Evolutionary conservation across 2,888 invertebrate species (phyloP).

Genomic region (Ametastegia equiseti): DNA sequence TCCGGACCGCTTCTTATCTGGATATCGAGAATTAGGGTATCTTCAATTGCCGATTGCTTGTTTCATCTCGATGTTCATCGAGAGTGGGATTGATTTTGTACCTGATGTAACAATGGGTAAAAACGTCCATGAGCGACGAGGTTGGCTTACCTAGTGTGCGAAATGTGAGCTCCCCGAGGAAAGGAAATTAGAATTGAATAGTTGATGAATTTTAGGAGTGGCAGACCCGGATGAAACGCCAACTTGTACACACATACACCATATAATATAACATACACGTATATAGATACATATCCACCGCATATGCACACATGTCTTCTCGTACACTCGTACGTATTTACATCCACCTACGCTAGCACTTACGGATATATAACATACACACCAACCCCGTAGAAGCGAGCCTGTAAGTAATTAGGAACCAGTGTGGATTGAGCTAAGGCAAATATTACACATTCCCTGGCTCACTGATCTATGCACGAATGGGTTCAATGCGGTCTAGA

Average conservation of each 20-base stretch:
- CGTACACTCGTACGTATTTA: not conserved
- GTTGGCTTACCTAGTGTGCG: constrained; percentile 1
- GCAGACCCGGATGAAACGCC: constrained; percentile 42
- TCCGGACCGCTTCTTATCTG: no score
- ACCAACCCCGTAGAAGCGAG: constrained; percentile 55
- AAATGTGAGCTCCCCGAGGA: constrained; percentile 57
- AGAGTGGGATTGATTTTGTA: constrained; percentile 9
- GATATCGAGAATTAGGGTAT: no score
- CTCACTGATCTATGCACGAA: constrained; percentile 55
- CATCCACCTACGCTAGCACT: constrained; percentile 20
- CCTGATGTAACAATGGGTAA: constrained; percentile 17
- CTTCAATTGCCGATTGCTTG: not conserved
- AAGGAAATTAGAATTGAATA: constrained; percentile 74
- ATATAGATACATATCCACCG: not conserved
- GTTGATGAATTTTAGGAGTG: constrained; percentile 73
- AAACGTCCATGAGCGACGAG: constrained; percentile 17
- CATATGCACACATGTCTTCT: constrained; percentile 16
- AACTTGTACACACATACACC: constrained; percentile 51
- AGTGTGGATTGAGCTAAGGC: constrained; percentile 69
- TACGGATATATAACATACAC: constrained; percentile 6
- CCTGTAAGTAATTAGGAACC: constrained; percentile 70
- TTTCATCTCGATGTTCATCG: not conserved
- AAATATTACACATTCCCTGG: constrained; percentile 66
- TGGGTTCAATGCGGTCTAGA: constrained; percentile 57
- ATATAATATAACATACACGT: constrained; percentile 24